Evolutionary conservation across 2,113 vertebrate species (phyloP).

Genomic region (Circaetus gallicus): DNA sequence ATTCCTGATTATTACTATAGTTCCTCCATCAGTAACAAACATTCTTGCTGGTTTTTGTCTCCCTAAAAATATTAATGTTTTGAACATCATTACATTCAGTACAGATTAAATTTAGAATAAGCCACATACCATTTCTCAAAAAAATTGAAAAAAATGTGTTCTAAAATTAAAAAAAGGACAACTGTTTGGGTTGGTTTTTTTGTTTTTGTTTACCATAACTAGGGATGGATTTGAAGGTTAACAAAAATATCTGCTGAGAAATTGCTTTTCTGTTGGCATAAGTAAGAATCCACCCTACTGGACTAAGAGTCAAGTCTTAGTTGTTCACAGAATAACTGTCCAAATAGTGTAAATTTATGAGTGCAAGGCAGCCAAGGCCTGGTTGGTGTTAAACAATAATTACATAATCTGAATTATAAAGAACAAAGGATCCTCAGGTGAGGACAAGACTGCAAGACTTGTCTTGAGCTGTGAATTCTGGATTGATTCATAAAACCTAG

Average conservation of each 20-base stretch:
- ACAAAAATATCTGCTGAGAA: neutral
- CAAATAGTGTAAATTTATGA: neutral
- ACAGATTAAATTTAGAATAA: neutral
- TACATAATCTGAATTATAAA: neutral
- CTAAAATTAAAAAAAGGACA: neutral
- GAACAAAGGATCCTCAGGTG: neutral
- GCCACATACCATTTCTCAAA: neutral
- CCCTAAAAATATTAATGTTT: neutral
- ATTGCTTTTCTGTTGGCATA: neutral
- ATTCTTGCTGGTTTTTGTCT: neutral
- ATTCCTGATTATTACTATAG: neutral
- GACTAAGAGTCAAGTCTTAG: neutral
- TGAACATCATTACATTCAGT: neutral
- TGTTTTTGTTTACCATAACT: neutral
- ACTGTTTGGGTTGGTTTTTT: neutral
- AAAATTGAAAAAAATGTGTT: neutral
- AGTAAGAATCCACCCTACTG: neutral
- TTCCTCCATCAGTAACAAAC: neutral
- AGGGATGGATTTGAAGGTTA: neutral
- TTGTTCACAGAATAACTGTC: neutral
- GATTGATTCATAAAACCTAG: neutral
- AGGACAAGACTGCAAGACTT: neutral
- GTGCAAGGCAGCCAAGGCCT: neutral
- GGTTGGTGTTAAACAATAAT: neutral
- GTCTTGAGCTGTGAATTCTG: neutral